Evolutionary conservation across 2,797 vertebrate species (phyloP), one percentile per base, ranked within the genome.

Genomic region (Anas flavirostris): DNA sequence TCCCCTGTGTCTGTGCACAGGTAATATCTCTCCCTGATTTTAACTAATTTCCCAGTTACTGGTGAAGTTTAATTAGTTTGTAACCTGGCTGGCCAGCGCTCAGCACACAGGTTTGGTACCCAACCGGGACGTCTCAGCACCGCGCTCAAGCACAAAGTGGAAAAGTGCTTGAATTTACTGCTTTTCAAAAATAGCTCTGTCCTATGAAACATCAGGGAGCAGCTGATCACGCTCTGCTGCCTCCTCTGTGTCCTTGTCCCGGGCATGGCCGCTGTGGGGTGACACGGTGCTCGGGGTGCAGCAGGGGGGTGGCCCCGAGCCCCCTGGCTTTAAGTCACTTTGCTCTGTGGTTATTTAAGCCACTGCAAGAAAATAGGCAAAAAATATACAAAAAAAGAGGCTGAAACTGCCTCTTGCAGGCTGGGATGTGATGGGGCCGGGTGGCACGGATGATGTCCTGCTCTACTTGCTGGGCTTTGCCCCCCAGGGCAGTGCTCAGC

Each of bases 1-100:
- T 8, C 9, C 53, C 1, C 16, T 0, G 3, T 26, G 10, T 19
- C 0, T 2, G 37, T 37, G 31, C 64, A 69, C 80, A n/a, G 44
- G 21, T 19, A 33, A 64, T 7, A 46, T 53, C 87, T 59, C 86
- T 89, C 16, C 41, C 68, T 70, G 26, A 33, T 70, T 23, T 9
- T 22, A 25, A 10, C 41, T 10, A 4, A 41, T 92, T 94, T 64
- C 72, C 67, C 50, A 9, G 22, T 48, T 48, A 8, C 46, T 23
- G 4, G 46, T 23, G 12, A 48, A 48, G 46, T 23, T 9, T 25
- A 25, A 10, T 28, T 10, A 4, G 37, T 92, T 93, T 64, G 59
- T 70, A 62, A 10, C 46, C 46, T 28, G 50, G 25, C 50, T 52
- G 50, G 26, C 26, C 50, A 52, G 50, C 14, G 4, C 8, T 28